Evolutionary conservation across 2,888 invertebrate species (phyloP), one percentile per base, ranked within the genome.

Genomic region (Patella caerulea): DNA sequence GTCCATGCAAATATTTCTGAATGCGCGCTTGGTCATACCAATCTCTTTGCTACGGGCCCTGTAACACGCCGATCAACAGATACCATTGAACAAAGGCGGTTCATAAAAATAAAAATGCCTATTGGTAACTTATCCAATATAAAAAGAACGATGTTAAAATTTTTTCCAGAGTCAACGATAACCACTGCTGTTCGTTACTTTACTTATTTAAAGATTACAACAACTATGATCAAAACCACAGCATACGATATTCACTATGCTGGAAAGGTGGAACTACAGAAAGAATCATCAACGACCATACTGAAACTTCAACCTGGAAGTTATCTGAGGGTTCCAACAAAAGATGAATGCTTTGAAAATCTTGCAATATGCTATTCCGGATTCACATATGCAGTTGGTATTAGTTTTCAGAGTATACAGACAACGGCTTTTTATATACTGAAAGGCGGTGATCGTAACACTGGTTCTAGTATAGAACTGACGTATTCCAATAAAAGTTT

Each of bases 401-500:
- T 77, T 71, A 79, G 54, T 55, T 24, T 77, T 29, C 5, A 52
- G 15, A 72, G 14, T 54, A 59, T 79, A 71, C 71, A n/a, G 54
- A 77, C 15, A 71, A 3, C 11, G 9, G 3, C 7, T 19, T 65
- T 65, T 65, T 2, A 79, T 56, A 71, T 75, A 53, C 45, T 74
- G 4, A 34, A 72, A 17, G 59, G 74, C 19, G 55, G 52, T 7
- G 59, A 72, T 34, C 24, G 54, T 15, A 54, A 72, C n/a, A 77
- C 71, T 14, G 70, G 59, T 15, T 78, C 78, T 71, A 86, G 87
- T 17, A 74, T 87, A 53, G 78, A 84, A 3, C 74, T 87, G 14
- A 80, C 79, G 54, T 86, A 86, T 73, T 19, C 45, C 11, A 74
- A 82, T 5, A 73, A 77, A 19, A 53, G n/a, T 15, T 72, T 87